Percentiles rank a stretch among this genome's conserved stretches.
These are phyloP conservation scores for Octonoba sinensis DNA, from an alignment of 2,888 invertebrate species.

Conservation along the genomic window DNA sequence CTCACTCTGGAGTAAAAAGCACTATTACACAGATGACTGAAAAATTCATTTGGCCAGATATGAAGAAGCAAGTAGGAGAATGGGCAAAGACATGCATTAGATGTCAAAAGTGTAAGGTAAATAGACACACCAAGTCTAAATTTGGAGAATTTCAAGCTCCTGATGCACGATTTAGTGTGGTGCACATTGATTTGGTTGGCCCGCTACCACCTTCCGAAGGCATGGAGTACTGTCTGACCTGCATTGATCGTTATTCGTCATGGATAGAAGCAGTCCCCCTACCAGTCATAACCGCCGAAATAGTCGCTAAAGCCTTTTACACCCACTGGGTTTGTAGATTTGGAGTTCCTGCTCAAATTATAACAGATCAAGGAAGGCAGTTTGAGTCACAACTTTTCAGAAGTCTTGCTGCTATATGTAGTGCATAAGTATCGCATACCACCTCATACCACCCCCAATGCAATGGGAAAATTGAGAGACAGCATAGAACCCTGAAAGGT, in stretches of 20 bases:
- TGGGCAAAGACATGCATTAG: conserved; percentile 4
- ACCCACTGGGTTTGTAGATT: conserved; percentile 17
- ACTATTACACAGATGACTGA: conserved; percentile 20
- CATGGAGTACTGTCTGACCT: conserved; percentile 5
- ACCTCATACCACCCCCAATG: conserved; percentile 20
- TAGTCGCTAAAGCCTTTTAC: conserved; percentile 8
- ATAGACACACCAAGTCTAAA: conserved; percentile 5
- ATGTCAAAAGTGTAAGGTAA: conserved; percentile 8
- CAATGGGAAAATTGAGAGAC: conserved; percentile 12
- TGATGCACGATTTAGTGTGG: conserved; percentile 10
- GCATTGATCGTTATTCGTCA: conserved; percentile 6
- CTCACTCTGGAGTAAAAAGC: conserved; percentile 5
- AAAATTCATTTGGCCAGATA: conserved; percentile 36
- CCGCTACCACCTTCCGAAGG: conserved; percentile 19
- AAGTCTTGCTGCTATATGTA: conserved; percentile 6
- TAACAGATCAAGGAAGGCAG: conserved; percentile 13
- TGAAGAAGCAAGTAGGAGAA: conserved; percentile 3
- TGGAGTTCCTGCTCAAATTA: background rate
- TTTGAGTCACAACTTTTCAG: conserved; percentile 17
- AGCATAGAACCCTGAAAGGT: conserved; percentile 5
- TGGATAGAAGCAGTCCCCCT: conserved; percentile 8
- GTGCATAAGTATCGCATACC: conserved; percentile 2
- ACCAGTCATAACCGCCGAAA: conserved; percentile 9
- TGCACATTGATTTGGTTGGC: conserved; percentile 19
- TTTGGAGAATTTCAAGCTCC: conserved; percentile 5